Percentiles rank a stretch among this genome's conserved stretches.
Conservation (phyloP, 2,113 vertebrate genomes). For the Bos taurus region ARS-UCD2.0 NC_037352.1:13960501-13961000, state of each 20-base stretch:
- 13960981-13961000: background rate
- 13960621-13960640: background rate
- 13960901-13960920: background rate
- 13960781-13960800: background rate
- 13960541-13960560: background rate
- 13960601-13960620: background rate
- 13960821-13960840: background rate
- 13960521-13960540: background rate
- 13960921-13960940: background rate
- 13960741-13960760: background rate
- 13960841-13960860: background rate
- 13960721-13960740: background rate
- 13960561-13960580: background rate
- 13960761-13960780: background rate
- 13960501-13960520: background rate
- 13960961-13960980: background rate
- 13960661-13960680: background rate
- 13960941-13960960: background rate
- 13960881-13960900: background rate
- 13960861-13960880: background rate
- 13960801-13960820: background rate
- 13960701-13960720: background rate
- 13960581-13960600: background rate
- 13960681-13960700: background rate
- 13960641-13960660: background rate